Conservation (phyloP, 2,888 invertebrate genomes). For the Heterodera filipjevi region DNA sequence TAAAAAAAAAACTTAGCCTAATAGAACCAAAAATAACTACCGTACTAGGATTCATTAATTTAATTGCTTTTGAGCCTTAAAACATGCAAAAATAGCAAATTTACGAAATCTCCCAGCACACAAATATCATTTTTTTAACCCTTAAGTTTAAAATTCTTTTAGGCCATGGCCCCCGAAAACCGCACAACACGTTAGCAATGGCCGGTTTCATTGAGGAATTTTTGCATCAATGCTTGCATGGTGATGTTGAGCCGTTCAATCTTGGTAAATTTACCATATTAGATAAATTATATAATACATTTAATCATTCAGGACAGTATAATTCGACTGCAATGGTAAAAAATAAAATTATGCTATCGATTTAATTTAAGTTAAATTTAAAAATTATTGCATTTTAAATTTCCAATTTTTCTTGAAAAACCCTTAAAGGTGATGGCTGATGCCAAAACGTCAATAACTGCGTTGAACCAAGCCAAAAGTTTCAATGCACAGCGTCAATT, state of each 20-base stretch:
- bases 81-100: no score
- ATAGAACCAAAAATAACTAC: no score
- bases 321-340: conserved; percentile 60
- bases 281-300: conserved; percentile 32
- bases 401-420: not conserved
- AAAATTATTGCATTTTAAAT: not conserved
- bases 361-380: no score
- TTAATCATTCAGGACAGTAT: conserved; percentile 44
- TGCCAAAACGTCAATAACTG: not conserved
- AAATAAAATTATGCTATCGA: not conserved
- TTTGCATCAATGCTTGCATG: conserved; percentile 57
- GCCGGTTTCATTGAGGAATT: conserved; percentile 62
- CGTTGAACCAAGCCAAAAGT: not conserved
- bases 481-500: not conserved
- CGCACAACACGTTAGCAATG: conserved; percentile 53
- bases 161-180: conserved; percentile 58
- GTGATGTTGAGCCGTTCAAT: conserved; percentile 56
- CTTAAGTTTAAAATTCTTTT: not conserved
- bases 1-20: no score
- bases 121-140: not conserved
- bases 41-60: no score
- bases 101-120: no score
- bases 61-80: no score
- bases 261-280: conserved; percentile 55
- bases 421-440: not conserved